Percentiles rank a stretch among this genome's conserved stretches.
These are phyloP conservation scores for Tor tambroides DNA, from an alignment of 2,113 vertebrate species.

Conservation along the genomic window DNA sequence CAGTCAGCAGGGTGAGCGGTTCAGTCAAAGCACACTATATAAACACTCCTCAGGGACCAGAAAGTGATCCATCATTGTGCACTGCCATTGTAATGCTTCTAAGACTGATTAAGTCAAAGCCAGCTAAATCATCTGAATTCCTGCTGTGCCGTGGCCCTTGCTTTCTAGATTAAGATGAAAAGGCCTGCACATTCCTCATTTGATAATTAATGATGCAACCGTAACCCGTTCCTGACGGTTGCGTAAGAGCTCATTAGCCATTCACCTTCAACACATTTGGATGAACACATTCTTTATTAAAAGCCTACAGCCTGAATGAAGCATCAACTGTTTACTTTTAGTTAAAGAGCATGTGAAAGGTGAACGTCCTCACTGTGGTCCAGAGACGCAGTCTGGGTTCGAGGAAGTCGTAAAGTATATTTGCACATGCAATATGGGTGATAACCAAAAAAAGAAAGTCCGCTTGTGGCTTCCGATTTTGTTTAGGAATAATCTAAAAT, in stretches of 20 bases:
- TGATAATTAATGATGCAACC: constrained; percentile 78
- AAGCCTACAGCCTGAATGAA: not conserved
- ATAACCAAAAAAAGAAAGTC: constrained; percentile 51
- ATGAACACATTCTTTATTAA: constrained; percentile 9
- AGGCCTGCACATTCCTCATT: constrained; percentile 76
- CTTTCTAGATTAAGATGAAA: constrained; percentile 73
- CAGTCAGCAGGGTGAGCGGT: constrained; percentile 41
- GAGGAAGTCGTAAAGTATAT: constrained; percentile 56
- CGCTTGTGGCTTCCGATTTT: constrained; percentile 46
- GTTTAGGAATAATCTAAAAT: constrained; percentile 57
- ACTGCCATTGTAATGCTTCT: constrained; percentile 60
- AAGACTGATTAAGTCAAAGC: constrained; percentile 62
- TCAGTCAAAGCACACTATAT: constrained; percentile 60
- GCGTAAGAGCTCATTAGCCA: constrained; percentile 35
- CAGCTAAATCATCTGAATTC: constrained; percentile 69
- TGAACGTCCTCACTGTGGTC: constrained; percentile 16
- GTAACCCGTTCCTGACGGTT: constrained; percentile 49
- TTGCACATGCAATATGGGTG: constrained; percentile 17
- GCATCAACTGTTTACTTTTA: constrained; percentile 6
- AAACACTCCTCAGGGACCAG: constrained; percentile 63
- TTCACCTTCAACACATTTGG: constrained; percentile 15
- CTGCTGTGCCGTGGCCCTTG: constrained; percentile 71
- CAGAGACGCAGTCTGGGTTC: constrained; percentile 5
- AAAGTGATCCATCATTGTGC: constrained; percentile 64
- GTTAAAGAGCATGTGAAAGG: constrained; percentile 30